These are phyloP conservation scores for Silvanus unidentatus DNA, from an alignment of 2,888 invertebrate species.

Conservation along the genomic window DNA sequence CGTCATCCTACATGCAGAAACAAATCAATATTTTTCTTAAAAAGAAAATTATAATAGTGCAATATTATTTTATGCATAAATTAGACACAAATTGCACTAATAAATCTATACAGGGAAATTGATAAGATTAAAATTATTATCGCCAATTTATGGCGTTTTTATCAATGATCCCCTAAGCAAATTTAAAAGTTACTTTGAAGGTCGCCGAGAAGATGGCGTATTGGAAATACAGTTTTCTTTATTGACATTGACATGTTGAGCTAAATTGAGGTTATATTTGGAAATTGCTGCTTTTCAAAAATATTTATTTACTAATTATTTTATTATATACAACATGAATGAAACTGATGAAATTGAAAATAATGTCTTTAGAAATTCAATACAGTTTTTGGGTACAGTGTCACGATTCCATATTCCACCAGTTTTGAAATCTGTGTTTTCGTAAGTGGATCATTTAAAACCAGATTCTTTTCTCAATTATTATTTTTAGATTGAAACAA, in stretches of 20 bases:
- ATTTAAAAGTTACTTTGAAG: no score
- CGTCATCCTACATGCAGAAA: constrained; percentile 19
- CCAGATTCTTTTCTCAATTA: no score
- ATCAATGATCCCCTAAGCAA: no score
- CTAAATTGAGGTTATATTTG: constrained; percentile 4
- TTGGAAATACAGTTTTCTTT: background rate
- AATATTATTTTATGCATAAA: no score
- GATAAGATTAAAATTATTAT: no score
- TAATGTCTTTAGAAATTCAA: background rate
- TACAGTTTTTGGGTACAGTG: no score
- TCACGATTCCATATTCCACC: background rate
- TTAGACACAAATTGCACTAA: background rate
- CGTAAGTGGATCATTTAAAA: no score
- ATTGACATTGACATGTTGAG: background rate
- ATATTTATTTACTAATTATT: background rate
- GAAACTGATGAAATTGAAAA: background rate
- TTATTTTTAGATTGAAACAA: no score
- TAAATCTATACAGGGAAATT: no score
- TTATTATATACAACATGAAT: background rate
- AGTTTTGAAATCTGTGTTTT: background rate
- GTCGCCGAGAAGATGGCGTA: no score
- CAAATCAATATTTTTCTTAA: constrained; percentile 21
- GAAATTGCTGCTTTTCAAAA: background rate
- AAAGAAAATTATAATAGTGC: background rate
- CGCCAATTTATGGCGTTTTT: no score